Evolutionary conservation across 2,888 invertebrate species (phyloP).

Genomic region (Chrysolina oricalcia): DNA sequence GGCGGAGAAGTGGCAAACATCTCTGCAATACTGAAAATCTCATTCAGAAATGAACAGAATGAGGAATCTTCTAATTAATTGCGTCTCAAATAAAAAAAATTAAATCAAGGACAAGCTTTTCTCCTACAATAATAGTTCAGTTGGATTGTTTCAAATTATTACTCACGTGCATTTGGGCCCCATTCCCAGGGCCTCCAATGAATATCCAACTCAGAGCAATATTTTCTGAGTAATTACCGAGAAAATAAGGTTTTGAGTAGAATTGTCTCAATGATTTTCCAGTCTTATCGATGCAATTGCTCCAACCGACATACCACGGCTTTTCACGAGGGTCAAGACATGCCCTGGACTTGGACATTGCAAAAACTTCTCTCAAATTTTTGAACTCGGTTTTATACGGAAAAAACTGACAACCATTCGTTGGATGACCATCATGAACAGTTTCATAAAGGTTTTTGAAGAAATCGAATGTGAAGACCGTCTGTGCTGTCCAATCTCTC

Average conservation of each 20-base stretch:
- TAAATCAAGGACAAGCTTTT: too few relatives aligned
- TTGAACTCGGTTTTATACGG: conserved; percentile 92
- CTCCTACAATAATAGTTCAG: background rate
- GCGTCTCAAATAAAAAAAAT: too few relatives aligned
- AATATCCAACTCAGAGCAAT: conserved; percentile 97
- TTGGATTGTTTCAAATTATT: conserved; percentile 10
- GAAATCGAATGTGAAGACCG: conserved; percentile 80
- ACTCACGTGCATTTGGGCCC: conserved; percentile 96
- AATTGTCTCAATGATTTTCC: conserved; percentile 85
- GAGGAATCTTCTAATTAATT: too few relatives aligned
- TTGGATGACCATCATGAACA: background rate
- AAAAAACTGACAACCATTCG: conserved; percentile 88
- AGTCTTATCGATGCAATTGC: conserved; percentile 91
- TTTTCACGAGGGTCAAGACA: conserved; percentile 71
- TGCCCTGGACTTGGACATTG: conserved; percentile 84
- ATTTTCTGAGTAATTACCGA: conserved; percentile 89
- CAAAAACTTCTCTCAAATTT: conserved; percentile 86
- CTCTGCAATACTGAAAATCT: too few relatives aligned
- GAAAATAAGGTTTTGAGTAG: conserved; percentile 90
- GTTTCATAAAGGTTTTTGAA: conserved; percentile 83
- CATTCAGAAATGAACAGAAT: too few relatives aligned
- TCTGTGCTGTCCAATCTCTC: conserved; percentile 84
- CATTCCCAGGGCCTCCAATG: conserved; percentile 95
- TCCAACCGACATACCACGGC: conserved; percentile 86
- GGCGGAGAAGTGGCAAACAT: too few relatives aligned